Base-by-base conservation (phyloP, 1,140 invertebrate species). In the Halictus rubicundus region DNA sequence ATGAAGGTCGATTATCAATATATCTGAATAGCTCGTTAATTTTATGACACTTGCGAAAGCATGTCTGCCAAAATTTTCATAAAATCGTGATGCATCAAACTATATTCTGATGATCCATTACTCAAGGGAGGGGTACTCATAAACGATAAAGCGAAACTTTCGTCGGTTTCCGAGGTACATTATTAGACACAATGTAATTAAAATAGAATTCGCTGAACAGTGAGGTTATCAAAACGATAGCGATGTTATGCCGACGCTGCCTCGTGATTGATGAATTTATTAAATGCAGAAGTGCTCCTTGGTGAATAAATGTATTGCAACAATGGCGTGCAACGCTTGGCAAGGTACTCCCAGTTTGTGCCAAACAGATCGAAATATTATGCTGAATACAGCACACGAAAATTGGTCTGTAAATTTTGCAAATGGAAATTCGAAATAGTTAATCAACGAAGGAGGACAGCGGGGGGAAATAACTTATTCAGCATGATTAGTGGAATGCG, bases 311-410 rank as follows among this genome's bases (percentile, higher is more conserved):
- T 19, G 21, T 70, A 61, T 69, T 72, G 49, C 74, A 27, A 39
- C 39, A 61, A 80, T 27, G 32, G 71, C 6, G 23, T 32, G 32
- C 14, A 39, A 37, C 5, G 42, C 73, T 77, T 82, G 46, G 68
- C 71, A 82, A 72, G 27, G 12, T 72, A 71, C 74, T 81, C 46
- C 37, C 64, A 23, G 63, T 81, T 69, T 54, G 68, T 84, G 81
- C 75, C 78, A 86, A 76, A n/a, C 37, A 42, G 65, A 72, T 60
- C 37, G 64, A 83, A 82, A 72, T 14, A 57, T 25, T 14, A 57
- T 25, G 21, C 32, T n/a, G 57, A 80, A 57, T 65, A 37, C 16
- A 65, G 46, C 3, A 21, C 7, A 23, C 8, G 32, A 19, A 32
- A n/a, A 25, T 27, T 16, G 0, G 19, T 21, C 5, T 21, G 39